A percentile compares a stretch with the other conserved stretches of the same genome.
phyloP scores from a whole-genome alignment of 35 echinoderm and acorn worm species.

The Chiridota heheva region DNA sequence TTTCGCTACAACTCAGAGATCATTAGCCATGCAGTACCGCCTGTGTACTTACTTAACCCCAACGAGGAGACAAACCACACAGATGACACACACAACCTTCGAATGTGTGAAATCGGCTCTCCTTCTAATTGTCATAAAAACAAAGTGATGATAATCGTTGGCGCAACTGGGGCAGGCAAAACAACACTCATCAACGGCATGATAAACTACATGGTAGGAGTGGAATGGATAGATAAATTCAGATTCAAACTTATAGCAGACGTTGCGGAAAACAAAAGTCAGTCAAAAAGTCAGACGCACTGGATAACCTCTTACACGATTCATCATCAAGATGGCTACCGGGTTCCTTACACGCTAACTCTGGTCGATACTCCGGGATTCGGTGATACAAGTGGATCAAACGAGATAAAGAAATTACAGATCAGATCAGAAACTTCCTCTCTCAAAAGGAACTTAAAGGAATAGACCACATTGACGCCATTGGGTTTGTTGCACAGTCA shows the following conservation, averaged over 20 bases:
- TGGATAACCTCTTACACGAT: slow-evolving; percentile 66
- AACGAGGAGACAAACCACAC: too few relatives aligned
- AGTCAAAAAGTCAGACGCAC: slow-evolving; percentile 58
- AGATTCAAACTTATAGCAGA: slow-evolving; percentile 49
- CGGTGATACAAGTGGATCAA: slow-evolving; percentile 52
- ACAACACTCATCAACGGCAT: slow-evolving; percentile 49
- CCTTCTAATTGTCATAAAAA: too few relatives aligned
- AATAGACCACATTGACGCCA: slow-evolving; percentile 63
- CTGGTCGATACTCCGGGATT: slow-evolving; percentile 62
- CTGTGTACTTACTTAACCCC: too few relatives aligned
- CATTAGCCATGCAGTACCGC: too few relatives aligned
- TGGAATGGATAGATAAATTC: slow-evolving; percentile 60
- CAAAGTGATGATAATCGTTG: slow-evolving; percentile 23
- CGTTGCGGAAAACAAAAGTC: slow-evolving; percentile 23
- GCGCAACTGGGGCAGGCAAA: slow-evolving; percentile 39
- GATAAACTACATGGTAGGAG: slow-evolving; percentile 58
- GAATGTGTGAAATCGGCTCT: too few relatives aligned
- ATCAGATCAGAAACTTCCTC: slow-evolving; percentile 41
- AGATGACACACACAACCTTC: too few relatives aligned
- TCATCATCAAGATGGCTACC: slow-evolving; percentile 5
- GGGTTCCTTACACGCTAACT: slow-evolving; percentile 47
- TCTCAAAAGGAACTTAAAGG: neutral
- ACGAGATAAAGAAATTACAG: slow-evolving; percentile 45
- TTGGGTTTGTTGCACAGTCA: slow-evolving; percentile 63
- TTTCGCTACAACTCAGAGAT: too few relatives aligned